A percentile compares a stretch with the other conserved stretches of the same genome.
Evolutionary conservation across 1,140 invertebrate genomes (phyloP).

Genomic region (Trachymyrmex septentrionalis): DNA sequence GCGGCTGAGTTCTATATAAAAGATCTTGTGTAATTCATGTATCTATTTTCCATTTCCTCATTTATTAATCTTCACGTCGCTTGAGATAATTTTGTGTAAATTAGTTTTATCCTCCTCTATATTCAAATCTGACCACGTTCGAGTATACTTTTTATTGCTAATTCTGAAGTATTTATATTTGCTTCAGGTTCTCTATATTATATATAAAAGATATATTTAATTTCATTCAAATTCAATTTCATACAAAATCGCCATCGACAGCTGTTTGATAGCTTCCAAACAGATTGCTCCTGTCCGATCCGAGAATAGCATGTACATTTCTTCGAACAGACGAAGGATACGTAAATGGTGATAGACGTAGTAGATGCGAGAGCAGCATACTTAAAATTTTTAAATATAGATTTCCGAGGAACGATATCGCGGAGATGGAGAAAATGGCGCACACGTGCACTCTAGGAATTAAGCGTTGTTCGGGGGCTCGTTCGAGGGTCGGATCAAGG

Average conservation of each 20-base stretch:
- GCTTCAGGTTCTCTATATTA: not conserved
- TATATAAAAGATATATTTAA: conserved; percentile 19
- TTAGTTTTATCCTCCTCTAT: not conserved
- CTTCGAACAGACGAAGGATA: conserved; percentile 4
- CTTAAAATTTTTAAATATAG: conserved; percentile 69
- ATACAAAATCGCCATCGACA: not conserved
- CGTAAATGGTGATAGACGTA: not conserved
- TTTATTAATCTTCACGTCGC: not conserved
- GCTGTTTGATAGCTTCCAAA: conserved; percentile 2
- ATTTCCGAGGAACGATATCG: conserved; percentile 40
- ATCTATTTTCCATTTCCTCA: conserved; percentile 51
- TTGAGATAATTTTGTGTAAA: conserved; percentile 5
- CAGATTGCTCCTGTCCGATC: conserved; percentile 21
- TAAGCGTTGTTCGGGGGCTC: conserved; percentile 58
- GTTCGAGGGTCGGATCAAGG: conserved; percentile 72
- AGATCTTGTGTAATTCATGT: conserved; percentile 20
- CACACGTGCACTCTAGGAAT: conserved; percentile 33
- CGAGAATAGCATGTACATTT: conserved; percentile 12
- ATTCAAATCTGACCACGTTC: not conserved
- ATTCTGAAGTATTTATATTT: not conserved
- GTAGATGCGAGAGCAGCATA: conserved; percentile 16
- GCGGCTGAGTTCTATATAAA: conserved; percentile 36
- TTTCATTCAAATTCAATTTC: not conserved
- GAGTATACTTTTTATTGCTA: not conserved
- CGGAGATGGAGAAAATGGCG: conserved; percentile 46